Evolutionary conservation across 2,888 invertebrate species (phyloP), one percentile per base, ranked within the genome.

Genomic region (Sympetrum striolatum): DNA sequence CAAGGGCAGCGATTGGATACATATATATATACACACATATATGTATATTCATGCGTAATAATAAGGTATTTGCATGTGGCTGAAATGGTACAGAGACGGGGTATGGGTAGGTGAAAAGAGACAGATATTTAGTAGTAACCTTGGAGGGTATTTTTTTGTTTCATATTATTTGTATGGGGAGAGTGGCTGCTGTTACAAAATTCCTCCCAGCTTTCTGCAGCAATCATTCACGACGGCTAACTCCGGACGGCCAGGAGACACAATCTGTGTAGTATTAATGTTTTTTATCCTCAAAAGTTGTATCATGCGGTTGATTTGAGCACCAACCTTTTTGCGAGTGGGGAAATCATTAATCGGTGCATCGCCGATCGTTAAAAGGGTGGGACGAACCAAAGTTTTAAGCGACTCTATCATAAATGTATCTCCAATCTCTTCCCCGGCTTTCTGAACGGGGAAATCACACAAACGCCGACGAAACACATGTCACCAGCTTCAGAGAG

Each of bases 201-300:
- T 14, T 31, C 31, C 31, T 31, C 73, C 25, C 73, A 25, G 31
- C 31, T 73, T 73, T 73, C 73, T 73, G 73, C 73, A 73, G 73
- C 73, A 22, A 73, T 73, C 31, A 31, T 31, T 73, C 73, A 73
- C 73, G 73, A 73, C 73, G 73, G 73, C 73, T 31, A 25, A 73
- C 73, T 73, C 73, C 73, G 73, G 73, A 73, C 73, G 86, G 86
- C 35, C 86, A 86, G 86, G 58, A 18, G 86, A 86, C 86, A 64
- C 37, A 22, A 37, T 64, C 37, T 39, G 86, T 60, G 86, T n/a
- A 60, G 60, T 5, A 58, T 25, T 73, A 73, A 73, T 14, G 25
- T 82, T 82, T 81, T 48, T 81, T 14, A 25, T 86, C 37, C 22
- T 86, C 39, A 86, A 31, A 37, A 25, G 25, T 25, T 73, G 14